These are phyloP conservation scores for Tychaedon coryphoeus DNA, from an alignment of 2,113 vertebrate species.

Conservation along the genomic window DNA sequence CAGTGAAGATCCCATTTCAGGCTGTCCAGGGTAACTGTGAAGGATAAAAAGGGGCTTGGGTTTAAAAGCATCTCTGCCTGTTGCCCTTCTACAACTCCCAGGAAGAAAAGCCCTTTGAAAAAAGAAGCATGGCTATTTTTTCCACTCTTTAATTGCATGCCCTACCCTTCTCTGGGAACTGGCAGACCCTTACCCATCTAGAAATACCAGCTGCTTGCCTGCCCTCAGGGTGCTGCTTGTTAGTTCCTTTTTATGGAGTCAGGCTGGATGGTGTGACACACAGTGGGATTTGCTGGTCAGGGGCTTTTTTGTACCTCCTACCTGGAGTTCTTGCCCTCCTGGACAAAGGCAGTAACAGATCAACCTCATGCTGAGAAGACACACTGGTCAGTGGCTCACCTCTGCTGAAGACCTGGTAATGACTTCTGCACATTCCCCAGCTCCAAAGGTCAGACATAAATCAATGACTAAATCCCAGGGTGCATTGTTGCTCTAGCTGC, in stretches of 20 bases:
- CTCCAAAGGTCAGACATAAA: slow-evolving; percentile 12
- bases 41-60: background rate
- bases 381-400: background rate
- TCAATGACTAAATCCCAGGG: background rate
- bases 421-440: background rate
- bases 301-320: background rate
- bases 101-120: background rate
- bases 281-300: background rate
- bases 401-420: background rate
- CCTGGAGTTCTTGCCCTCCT: background rate
- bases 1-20: background rate
- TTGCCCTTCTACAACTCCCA: background rate
- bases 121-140: background rate
- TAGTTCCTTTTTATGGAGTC: background rate
- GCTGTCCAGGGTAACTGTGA: background rate
- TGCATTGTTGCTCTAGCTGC: background rate
- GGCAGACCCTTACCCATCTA: background rate
- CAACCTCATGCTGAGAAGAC: background rate
- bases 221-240: background rate
- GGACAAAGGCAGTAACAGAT: background rate
- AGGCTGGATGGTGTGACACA: background rate
- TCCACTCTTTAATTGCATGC: background rate
- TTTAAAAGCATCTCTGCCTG: background rate
- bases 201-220: background rate
- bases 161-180: background rate